A percentile compares a stretch with the other conserved stretches of the same genome.
Conservation (phyloP, 2,797 vertebrate genomes). For the Periparus ater region DNA sequence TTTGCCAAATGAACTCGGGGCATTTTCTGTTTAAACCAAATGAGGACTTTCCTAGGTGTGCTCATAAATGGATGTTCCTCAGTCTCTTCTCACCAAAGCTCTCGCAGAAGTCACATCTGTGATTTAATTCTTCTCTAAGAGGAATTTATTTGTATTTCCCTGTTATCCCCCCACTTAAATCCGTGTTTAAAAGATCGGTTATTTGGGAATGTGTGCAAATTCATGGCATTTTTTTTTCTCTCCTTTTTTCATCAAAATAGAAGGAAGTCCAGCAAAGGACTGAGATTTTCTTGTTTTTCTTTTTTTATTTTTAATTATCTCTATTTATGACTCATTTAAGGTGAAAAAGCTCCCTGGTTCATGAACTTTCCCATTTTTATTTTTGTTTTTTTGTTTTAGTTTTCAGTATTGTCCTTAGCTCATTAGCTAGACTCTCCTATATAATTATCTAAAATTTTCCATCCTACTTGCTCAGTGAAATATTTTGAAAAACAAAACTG, state of each 20-base stretch:
- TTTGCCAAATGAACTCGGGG: fast-evolving
- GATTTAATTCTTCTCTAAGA: background rate
- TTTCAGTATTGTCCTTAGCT: background rate
- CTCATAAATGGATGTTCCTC: background rate
- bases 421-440: background rate
- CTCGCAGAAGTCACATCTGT: background rate
- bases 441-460: background rate
- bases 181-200: background rate
- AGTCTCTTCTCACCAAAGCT: background rate
- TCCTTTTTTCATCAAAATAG: background rate
- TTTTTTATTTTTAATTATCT: background rate
- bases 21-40: background rate
- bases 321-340: background rate
- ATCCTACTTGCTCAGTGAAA: background rate
- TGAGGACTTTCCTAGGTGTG: background rate
- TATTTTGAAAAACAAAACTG: background rate
- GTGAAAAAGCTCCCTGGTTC: background rate
- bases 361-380: background rate
- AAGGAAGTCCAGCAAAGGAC: background rate
- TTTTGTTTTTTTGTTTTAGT: background rate
- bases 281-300: background rate
- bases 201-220: background rate
- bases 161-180: background rate
- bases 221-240: background rate
- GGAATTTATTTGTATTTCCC: background rate